Percentiles rank a stretch among this genome's conserved stretches.
These are phyloP conservation scores for Siderastrea siderea DNA, from an alignment of 92 coral and sea anemone species.

Conservation along the genomic window DNA sequence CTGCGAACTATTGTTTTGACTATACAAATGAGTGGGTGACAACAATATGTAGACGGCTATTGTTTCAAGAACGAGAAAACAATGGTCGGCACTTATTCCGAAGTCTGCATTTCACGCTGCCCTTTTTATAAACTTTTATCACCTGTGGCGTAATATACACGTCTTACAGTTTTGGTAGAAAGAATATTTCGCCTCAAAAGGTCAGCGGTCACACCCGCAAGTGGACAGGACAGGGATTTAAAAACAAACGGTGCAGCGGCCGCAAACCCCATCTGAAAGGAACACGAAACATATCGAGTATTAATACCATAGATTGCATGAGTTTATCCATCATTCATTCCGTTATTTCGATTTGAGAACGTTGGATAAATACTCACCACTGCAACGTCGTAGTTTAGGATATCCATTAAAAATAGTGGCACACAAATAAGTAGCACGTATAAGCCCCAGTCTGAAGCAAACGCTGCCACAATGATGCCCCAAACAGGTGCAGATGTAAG, in stretches of 20 bases:
- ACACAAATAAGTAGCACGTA: constrained; percentile 86
- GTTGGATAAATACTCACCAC: constrained; percentile 2
- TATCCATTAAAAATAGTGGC: constrained; percentile 81
- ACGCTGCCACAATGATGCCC: constrained; percentile 83
- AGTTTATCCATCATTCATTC: not conserved
- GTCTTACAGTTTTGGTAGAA: constrained; percentile 67
- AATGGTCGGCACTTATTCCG: too few species aligned
- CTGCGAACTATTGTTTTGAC: too few species aligned
- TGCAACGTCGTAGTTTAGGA: constrained; percentile 75
- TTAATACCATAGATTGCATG: not conserved
- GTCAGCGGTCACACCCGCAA: constrained; percentile 80
- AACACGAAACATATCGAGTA: not conserved
- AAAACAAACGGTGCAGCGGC: constrained; percentile 90
- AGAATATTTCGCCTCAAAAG: constrained; percentile 63
- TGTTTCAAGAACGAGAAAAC: too few species aligned
- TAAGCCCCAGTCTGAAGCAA: constrained; percentile 91
- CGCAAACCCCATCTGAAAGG: constrained; percentile 85
- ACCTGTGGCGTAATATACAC: constrained; percentile 78
- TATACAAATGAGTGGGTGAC: too few species aligned
- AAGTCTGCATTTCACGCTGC: too few species aligned
- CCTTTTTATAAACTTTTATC: not conserved
- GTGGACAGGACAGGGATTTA: constrained; percentile 79
- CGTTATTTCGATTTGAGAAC: not conserved
- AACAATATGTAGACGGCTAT: too few species aligned
- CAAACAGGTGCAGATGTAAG: constrained; percentile 79